Conservation (phyloP, 2,113 vertebrate genomes). For the Theristicus caerulescens region DNA sequence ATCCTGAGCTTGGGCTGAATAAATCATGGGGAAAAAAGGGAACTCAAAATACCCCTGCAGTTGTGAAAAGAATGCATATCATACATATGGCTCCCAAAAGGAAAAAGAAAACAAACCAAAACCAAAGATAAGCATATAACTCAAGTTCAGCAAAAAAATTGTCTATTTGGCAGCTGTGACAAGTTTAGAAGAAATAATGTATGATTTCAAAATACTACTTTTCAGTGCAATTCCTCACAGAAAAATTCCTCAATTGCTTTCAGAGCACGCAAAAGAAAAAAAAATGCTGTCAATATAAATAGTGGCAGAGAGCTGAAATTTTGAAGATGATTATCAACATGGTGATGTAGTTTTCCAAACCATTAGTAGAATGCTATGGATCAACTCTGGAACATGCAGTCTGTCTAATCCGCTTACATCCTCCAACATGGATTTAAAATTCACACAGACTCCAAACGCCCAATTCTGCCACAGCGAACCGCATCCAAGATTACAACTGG, state of each 20-base stretch:
- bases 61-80: neutral
- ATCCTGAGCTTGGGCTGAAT: neutral
- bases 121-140: neutral
- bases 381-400: neutral
- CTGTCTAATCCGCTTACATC: neutral
- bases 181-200: neutral
- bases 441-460: neutral
- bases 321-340: neutral
- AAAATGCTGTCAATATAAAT: neutral
- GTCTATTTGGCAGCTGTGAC: neutral
- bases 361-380: neutral
- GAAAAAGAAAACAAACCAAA: slow-evolving; percentile 36
- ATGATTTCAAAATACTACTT: neutral
- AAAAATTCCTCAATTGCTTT: neutral
- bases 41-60: neutral
- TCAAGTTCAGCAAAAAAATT: neutral
- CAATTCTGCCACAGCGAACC: neutral
- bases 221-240: neutral
- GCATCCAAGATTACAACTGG: neutral
- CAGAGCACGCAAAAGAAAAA: neutral
- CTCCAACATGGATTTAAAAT: neutral
- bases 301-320: neutral
- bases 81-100: neutral
- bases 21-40: neutral
- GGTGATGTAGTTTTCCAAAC: neutral